Percentiles rank a stretch among this genome's conserved stretches.
Conservation (phyloP, 2,113 vertebrate genomes). For the Callipepla squamata region DNA sequence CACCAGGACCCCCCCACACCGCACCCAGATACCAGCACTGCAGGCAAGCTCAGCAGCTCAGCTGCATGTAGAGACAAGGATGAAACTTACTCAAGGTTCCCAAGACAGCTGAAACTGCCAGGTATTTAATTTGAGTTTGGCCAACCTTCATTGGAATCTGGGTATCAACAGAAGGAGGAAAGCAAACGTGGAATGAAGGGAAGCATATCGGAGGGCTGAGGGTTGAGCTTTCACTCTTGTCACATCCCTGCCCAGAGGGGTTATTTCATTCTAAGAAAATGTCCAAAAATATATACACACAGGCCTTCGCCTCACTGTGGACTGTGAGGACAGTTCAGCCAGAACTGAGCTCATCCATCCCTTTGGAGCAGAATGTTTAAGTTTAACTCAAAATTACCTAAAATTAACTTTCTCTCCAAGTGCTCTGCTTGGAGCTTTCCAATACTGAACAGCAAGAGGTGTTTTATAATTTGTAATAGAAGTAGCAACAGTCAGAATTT, state of each 20-base stretch:
- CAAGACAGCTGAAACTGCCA: background rate
- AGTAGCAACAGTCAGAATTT: background rate
- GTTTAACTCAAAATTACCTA: background rate
- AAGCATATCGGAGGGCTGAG: accelerated
- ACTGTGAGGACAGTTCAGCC: background rate
- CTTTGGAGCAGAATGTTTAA: background rate
- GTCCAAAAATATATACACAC: background rate
- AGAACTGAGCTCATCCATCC: background rate
- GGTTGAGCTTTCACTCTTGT: background rate
- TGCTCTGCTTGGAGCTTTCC: background rate
- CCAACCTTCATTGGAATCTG: background rate
- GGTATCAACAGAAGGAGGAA: background rate
- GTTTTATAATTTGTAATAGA: constrained; percentile 12
- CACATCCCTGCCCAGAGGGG: background rate
- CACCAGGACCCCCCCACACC: background rate
- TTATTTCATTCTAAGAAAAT: background rate
- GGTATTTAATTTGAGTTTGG: background rate
- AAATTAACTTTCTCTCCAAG: background rate
- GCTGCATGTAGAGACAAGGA: background rate
- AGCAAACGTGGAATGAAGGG: background rate
- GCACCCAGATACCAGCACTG: background rate
- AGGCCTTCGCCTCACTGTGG: background rate
- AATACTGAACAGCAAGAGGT: background rate
- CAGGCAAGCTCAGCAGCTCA: background rate
- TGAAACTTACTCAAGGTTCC: background rate